Evolutionary conservation across 2,797 vertebrate genomes (phyloP), one percentile per base, ranked within the genome.

Genomic region (Setipinna tenuifilis): DNA sequence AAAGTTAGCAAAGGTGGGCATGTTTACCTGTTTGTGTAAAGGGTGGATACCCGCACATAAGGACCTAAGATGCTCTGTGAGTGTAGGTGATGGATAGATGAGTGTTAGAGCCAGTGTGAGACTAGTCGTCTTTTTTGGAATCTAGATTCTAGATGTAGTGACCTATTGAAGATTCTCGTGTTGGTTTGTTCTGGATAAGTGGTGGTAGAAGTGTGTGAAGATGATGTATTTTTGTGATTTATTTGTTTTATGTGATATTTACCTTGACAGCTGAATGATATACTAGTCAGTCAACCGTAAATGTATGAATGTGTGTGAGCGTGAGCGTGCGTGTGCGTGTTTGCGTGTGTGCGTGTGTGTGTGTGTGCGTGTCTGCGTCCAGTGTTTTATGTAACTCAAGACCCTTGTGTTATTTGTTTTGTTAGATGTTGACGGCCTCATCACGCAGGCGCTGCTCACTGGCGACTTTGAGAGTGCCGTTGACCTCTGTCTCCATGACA

Each of bases 381-480:
- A 58, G 31, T 61, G 44, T 54, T 80, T 82, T 19, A 54, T 9
- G 50, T 54, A 25, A 35, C 11, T 61, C 25, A 50, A 21, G 10
- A 14, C 21, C 7, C 23, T 54, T 31, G 17, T 85, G 35, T 28
- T 9, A 19, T 23, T 78, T 83, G 28, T 11, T 86, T 25, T 90
- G 93, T 16, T 93, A 99, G 98, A 98, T 90, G 95, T 98, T 86
- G 98, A 99, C 31, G 97, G 97, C n/a, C 94, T 99, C 91, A 98
- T 99, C 91, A 98, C 97, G 0, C 97, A 98, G 91, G 97, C 98
- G 5, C 91, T 99, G 93, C 95, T 99, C 86, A 98, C 93, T 0
- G 98, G 98, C 50, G 95, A 98, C 94, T 99, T 98, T 35, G 97
- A 97, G 90, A 97, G 96, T 11, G 98, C 98, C 0, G 98, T 99